phyloP scores from a whole-genome alignment of 2,888 invertebrate species.

The Blomia tropicalis region DNA sequence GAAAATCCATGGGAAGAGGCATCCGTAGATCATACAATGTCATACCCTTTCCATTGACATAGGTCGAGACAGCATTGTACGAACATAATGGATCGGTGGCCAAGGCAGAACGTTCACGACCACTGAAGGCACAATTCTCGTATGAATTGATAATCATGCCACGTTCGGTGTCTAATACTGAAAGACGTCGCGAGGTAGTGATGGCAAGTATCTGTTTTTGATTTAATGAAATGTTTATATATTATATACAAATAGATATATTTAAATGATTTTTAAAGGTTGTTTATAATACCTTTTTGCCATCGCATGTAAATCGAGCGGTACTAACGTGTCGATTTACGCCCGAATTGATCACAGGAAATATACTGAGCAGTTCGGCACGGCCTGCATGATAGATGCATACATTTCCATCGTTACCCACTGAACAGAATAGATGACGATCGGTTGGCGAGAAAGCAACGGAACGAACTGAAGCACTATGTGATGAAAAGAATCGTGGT shows the following conservation, averaged over 20 bases:
- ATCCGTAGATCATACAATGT: conserved; percentile 40
- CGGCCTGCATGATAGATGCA: conserved; percentile 39
- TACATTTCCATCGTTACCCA: conserved; percentile 41
- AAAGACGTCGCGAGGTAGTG: conserved; percentile 38
- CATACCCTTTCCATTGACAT: conserved; percentile 40
- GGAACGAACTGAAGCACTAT: conserved; percentile 31
- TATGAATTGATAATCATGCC: conserved; percentile 40
- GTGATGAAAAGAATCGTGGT: conserved; percentile 30
- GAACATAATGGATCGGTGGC: conserved; percentile 39
- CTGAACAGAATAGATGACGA: conserved; percentile 40
- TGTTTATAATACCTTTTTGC: conserved; percentile 30
- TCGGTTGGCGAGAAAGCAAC: conserved; percentile 34
- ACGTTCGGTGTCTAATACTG: conserved; percentile 40
- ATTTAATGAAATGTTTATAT: background rate
- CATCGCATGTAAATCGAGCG: conserved; percentile 39
- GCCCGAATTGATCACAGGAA: conserved; percentile 36
- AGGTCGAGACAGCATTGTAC: conserved; percentile 39
- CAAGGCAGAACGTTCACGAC: conserved; percentile 38
- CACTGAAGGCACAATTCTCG: conserved; percentile 40
- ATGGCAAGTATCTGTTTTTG: conserved; percentile 38
- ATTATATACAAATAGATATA: background rate
- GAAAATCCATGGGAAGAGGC: conserved; percentile 40
- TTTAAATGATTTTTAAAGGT: background rate
- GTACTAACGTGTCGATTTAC: conserved; percentile 38
- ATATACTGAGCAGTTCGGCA: conserved; percentile 38